Conservation (phyloP, 1,140 invertebrate genomes). For the Drosophila repletoides region DNA sequence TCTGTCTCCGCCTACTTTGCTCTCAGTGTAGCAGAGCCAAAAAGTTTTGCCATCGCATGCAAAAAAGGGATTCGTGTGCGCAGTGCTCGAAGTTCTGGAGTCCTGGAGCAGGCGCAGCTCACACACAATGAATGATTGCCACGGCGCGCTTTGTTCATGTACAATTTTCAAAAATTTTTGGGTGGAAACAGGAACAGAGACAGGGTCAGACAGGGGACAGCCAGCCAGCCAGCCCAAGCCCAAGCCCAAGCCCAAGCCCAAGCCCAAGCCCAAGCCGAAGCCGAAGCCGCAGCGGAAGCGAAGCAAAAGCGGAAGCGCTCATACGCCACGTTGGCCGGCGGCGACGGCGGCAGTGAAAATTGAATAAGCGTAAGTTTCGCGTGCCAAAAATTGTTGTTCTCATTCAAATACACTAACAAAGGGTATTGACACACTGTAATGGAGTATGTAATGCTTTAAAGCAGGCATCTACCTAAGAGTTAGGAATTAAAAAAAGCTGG, state of each 20-base stretch:
- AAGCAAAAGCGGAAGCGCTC: constrained; percentile 72
- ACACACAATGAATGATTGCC: constrained; percentile 74
- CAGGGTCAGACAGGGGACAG: constrained; percentile 43
- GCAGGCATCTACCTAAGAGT: too few relatives aligned
- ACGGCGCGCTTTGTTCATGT: constrained; percentile 72
- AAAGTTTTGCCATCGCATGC: constrained; percentile 68
- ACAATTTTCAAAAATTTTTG: constrained; percentile 50
- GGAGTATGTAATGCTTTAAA: too few relatives aligned
- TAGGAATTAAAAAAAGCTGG: too few relatives aligned
- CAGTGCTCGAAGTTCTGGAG: background rate
- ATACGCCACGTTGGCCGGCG: constrained; percentile 70
- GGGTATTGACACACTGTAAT: too few relatives aligned
- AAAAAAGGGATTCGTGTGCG: constrained; percentile 67
- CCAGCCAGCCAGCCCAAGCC: background rate
- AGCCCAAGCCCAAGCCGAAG: background rate
- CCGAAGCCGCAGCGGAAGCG: constrained; percentile 58
- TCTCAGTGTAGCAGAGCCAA: constrained; percentile 49
- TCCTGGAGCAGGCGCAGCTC: constrained; percentile 8
- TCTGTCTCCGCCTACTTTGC: background rate
- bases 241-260: background rate
- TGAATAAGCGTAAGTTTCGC: constrained; percentile 77
- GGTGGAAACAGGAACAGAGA: background rate
- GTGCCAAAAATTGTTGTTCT: constrained; percentile 69
- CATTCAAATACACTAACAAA: too few relatives aligned
- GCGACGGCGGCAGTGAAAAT: constrained; percentile 59